A percentile compares a stretch with the other conserved stretches of the same genome.
phyloP scores from a whole-genome alignment of 1,140 invertebrate genomes.

The Conus betulinus region DNA sequence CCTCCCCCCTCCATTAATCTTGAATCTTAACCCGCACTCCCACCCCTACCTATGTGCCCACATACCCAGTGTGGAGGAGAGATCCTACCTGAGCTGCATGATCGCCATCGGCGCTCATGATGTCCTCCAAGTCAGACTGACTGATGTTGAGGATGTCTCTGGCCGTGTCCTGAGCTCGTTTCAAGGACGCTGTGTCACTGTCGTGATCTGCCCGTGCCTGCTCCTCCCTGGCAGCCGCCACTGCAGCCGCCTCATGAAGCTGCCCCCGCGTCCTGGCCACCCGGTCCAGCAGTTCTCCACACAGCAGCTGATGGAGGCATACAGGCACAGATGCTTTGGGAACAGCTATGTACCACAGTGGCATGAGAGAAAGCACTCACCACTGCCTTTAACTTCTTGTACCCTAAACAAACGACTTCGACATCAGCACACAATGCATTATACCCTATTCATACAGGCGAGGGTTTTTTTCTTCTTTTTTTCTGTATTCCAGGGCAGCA shows the following conservation, averaged over 20 bases:
- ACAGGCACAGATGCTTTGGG: not conserved
- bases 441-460: no score
- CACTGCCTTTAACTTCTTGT: no score
- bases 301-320: conserved; percentile 58
- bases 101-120: conserved; percentile 71
- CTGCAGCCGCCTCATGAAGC: conserved; percentile 35
- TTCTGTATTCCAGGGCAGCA: no score
- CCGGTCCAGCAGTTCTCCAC: conserved; percentile 58
- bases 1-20: no score
- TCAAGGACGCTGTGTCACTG: conserved; percentile 54
- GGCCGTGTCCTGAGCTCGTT: conserved; percentile 66
- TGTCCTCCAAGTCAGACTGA: conserved; percentile 71
- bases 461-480: no score
- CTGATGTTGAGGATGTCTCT: conserved; percentile 70
- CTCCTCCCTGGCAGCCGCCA: conserved; percentile 20
- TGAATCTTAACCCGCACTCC: no score
- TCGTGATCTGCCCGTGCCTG: conserved; percentile 39
- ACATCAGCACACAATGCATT: no score
- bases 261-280: conserved; percentile 53
- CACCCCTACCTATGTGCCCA: no score
- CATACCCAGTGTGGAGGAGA: not conserved
- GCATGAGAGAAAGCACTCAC: no score
- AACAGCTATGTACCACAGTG: no score
- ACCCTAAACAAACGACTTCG: no score
- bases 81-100: not conserved